These are phyloP conservation scores for Typhlichthys eigenmanni DNA, from an alignment of 2,797 vertebrate genomes.

Conservation along the genomic window DNA sequence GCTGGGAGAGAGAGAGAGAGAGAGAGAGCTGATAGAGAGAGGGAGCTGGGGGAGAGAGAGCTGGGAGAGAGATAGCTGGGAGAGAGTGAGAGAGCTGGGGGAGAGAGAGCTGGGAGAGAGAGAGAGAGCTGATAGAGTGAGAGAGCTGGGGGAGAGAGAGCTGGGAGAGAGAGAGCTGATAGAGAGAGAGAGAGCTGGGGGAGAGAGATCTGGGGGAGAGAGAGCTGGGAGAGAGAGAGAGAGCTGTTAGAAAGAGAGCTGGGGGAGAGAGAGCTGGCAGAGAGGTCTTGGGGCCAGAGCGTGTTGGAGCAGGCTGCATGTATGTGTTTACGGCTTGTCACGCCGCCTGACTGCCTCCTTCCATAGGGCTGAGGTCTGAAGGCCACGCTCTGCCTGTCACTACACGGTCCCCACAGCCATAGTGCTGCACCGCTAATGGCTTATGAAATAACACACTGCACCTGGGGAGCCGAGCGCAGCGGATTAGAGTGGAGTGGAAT, in stretches of 20 bases:
- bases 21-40: not conserved
- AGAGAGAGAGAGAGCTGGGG: slow-evolving; percentile 5
- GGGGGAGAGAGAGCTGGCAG: slow-evolving; percentile 28
- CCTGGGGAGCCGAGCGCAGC: not conserved
- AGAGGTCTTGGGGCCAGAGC: not conserved
- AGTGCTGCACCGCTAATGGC: not conserved
- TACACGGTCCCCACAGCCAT: slow-evolving; percentile 7
- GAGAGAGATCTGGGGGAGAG: slow-evolving; percentile 12
- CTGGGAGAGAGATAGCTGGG: not conserved
- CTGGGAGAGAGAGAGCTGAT: not conserved
- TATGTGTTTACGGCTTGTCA: slow-evolving; percentile 27
- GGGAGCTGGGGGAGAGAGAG: not conserved
- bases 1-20: not conserved
- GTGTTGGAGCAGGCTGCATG: not conserved
- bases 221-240: not conserved
- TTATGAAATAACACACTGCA: slow-evolving; percentile 4
- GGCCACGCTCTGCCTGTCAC: slow-evolving; percentile 11
- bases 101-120: not conserved
- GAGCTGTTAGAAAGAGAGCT: not conserved
- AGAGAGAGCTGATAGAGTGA: not conserved
- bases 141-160: not conserved
- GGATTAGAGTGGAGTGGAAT: not conserved
- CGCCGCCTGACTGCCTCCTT: not conserved
- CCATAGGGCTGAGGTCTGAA: slow-evolving; percentile 12
- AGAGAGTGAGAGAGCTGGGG: too few relatives aligned